A percentile compares a stretch with the other conserved stretches of the same genome.
These are phyloP conservation scores for Vanessa tameamea DNA, from an alignment of 1,140 invertebrate species.

Conservation along the genomic window DNA sequence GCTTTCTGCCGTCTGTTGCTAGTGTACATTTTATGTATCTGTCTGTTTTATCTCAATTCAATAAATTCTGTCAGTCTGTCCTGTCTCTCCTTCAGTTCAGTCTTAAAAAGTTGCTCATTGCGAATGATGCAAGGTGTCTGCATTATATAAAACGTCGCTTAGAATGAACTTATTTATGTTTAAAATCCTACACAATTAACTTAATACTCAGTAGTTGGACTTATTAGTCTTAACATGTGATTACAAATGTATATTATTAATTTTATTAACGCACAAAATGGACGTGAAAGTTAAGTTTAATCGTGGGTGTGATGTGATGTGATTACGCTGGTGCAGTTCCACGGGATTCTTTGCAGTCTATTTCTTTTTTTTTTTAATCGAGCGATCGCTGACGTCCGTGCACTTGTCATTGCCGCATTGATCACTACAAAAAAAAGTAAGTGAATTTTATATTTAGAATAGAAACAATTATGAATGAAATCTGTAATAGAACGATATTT, in stretches of 20 bases:
- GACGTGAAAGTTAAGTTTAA: conserved; percentile 60
- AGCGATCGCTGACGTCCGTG: conserved; percentile 40
- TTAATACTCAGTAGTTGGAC: conserved; percentile 40
- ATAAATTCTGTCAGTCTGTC: conserved; percentile 40
- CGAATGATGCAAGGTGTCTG: conserved; percentile 51
- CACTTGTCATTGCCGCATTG: conserved; percentile 38
- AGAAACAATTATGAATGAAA: conserved; percentile 11
- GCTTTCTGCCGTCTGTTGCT: conserved; percentile 33
- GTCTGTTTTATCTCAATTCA: conserved; percentile 33
- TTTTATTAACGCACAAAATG: conserved; percentile 65
- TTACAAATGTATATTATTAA: conserved; percentile 70
- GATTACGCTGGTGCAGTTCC: conserved; percentile 38
- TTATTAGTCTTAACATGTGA: conserved; percentile 62
- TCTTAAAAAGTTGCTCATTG: conserved; percentile 36
- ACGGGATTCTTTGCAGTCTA: conserved; percentile 42
- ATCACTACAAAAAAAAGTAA: conserved; percentile 41
- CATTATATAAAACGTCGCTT: conserved; percentile 28
- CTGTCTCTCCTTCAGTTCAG: conserved; percentile 29
- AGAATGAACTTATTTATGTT: conserved; percentile 44
- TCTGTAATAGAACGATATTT: conserved; percentile 7
- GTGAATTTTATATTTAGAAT: conserved; percentile 34
- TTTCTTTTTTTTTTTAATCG: conserved; percentile 45
- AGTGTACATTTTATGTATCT: conserved; percentile 36
- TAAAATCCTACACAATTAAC: conserved; percentile 35
- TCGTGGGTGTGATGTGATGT: conserved; percentile 65